These are phyloP conservation scores for Euleptes europaea DNA, from an alignment of 2,113 vertebrate genomes.

Conservation along the genomic window DNA sequence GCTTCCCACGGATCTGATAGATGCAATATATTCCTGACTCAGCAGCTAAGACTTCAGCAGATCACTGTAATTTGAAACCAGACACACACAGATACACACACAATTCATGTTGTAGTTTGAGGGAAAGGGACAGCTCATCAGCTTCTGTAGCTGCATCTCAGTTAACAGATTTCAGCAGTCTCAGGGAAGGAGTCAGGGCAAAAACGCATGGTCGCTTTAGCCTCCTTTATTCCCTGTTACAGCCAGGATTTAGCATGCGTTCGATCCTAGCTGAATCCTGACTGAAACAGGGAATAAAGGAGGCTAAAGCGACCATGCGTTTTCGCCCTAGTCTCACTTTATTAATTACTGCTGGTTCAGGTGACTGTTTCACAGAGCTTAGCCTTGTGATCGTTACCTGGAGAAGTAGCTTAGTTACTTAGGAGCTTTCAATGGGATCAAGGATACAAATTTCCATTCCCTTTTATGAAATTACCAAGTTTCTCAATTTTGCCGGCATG, in stretches of 20 bases:
- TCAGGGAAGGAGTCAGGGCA: not conserved
- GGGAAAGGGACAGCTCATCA: not conserved
- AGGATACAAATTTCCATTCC: not conserved
- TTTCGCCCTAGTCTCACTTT: not conserved
- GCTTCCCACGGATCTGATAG: not conserved
- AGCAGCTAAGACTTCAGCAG: not conserved
- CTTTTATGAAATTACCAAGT: not conserved
- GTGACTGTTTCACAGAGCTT: not conserved
- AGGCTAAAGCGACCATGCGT: too few species aligned
- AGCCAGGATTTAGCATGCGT: too few species aligned
- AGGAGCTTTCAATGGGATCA: not conserved
- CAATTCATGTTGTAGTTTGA: not conserved
- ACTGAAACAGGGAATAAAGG: too few species aligned
- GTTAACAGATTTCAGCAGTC: not conserved
- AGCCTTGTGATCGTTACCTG: not conserved
- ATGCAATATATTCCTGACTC: not conserved
- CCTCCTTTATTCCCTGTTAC: too few species aligned
- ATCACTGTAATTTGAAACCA: constrained; percentile 2
- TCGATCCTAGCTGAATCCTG: too few species aligned
- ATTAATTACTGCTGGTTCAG: not conserved
- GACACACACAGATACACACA: not conserved
- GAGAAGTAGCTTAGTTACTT: not conserved
- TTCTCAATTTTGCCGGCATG: not conserved
- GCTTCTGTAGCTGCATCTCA: not conserved
- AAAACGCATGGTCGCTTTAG: too few species aligned